Percentiles rank a stretch among this genome's conserved stretches.
Evolutionary conservation across 2,113 vertebrate species (phyloP).

Genomic region (Hemicordylus capensis): DNA sequence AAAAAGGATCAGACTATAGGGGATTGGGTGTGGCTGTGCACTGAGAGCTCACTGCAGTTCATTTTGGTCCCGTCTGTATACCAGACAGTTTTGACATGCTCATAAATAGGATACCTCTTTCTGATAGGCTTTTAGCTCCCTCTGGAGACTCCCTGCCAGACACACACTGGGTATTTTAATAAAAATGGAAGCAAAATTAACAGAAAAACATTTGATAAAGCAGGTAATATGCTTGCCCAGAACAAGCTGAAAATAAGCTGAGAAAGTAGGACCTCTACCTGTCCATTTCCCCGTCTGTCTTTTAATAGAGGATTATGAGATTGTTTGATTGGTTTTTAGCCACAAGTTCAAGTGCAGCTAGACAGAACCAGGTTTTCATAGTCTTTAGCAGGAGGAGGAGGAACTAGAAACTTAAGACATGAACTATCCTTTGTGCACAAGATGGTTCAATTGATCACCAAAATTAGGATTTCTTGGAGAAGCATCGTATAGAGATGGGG

Average conservation of each 20-base stretch:
- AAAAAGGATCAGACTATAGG: constrained; percentile 25
- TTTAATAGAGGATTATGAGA: neutral
- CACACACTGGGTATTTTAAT: neutral
- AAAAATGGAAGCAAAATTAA: constrained; percentile 1
- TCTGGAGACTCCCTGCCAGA: constrained; percentile 51
- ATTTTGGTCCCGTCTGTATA: neutral
- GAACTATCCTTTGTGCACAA: neutral
- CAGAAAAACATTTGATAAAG: neutral
- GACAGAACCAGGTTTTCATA: neutral
- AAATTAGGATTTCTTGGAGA: rapidly evolving
- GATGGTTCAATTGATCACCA: no score
- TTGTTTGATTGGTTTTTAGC: neutral
- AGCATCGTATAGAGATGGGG: rapidly evolving
- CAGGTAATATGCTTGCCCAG: neutral
- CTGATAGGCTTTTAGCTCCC: constrained; percentile 66
- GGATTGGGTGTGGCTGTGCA: neutral
- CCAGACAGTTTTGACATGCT: neutral
- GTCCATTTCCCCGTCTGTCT: neutral
- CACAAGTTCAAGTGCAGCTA: neutral
- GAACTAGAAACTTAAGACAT: neutral
- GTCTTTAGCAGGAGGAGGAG: neutral
- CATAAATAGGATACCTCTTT: rapidly evolving
- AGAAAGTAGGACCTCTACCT: neutral
- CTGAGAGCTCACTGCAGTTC: constrained; percentile 34
- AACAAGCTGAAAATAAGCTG: constrained; percentile 1